phyloP scores from a whole-genome alignment of 2,797 vertebrate genomes.

The Aratinga solstitialis region DNA sequence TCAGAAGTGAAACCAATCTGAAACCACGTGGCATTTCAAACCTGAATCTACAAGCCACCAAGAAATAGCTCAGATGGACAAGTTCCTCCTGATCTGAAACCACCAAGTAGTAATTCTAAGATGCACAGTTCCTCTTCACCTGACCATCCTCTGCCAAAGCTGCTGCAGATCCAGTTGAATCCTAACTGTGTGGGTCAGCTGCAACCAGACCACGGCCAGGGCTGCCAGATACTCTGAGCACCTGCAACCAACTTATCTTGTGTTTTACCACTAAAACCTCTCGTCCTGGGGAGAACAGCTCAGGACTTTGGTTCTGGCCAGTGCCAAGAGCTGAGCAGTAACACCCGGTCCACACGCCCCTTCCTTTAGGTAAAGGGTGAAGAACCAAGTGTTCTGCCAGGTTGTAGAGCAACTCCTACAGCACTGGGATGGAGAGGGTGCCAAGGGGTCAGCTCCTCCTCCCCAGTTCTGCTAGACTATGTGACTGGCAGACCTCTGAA shows the following conservation, averaged over 20 bases:
- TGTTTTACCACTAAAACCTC: neutral
- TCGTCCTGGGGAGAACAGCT: neutral
- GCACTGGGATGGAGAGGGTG: neutral
- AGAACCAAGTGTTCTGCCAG: neutral
- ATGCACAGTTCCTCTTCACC: neutral
- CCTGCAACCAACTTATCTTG: neutral
- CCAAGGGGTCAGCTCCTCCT: neutral
- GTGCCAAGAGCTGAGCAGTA: neutral
- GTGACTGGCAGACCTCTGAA: neutral
- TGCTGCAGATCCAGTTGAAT: neutral
- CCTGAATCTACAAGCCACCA: neutral
- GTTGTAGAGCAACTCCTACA: neutral
- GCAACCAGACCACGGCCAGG: neutral
- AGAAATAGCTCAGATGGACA: neutral
- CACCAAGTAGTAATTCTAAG: neutral
- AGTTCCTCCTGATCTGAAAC: neutral
- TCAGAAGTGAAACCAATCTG: neutral
- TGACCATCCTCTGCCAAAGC: neutral
- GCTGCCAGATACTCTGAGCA: neutral
- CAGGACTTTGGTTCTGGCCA: neutral
- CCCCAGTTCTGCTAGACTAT: neutral
- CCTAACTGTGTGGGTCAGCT: accelerated
- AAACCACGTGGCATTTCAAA: neutral
- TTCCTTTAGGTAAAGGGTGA: neutral
- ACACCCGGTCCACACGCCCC: accelerated